Evolutionary conservation across 2,888 invertebrate species (phyloP).

Genomic region (Herminia tarsipennalis): DNA sequence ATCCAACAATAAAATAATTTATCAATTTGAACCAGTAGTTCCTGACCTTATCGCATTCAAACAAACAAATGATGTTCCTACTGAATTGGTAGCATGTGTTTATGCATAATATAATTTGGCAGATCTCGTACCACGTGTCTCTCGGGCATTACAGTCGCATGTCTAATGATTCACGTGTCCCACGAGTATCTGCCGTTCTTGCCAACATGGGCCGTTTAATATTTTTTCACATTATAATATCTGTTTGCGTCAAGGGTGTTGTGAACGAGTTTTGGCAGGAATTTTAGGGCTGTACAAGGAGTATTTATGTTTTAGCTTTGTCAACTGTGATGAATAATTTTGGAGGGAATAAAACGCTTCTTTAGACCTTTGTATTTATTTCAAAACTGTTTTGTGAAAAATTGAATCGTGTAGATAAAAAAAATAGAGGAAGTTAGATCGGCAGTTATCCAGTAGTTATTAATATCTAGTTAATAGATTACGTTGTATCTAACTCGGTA

Average conservation of each 20-base stretch:
- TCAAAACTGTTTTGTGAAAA: too few relatives aligned
- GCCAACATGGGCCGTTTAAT: constrained; percentile 10
- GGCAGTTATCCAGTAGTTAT: too few relatives aligned
- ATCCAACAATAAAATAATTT: too few relatives aligned
- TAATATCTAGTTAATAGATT: too few relatives aligned
- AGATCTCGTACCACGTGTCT: neutral
- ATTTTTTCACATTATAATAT: constrained; percentile 4
- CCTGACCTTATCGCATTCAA: too few relatives aligned
- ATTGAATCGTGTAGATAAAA: too few relatives aligned
- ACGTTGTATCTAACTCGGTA: too few relatives aligned
- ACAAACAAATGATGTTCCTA: neutral
- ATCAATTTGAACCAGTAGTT: too few relatives aligned
- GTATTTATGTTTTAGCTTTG: neutral
- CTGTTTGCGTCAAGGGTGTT: neutral
- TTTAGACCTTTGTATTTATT: too few relatives aligned
- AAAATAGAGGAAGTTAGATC: too few relatives aligned
- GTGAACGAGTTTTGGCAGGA: neutral
- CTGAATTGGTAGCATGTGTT: constrained; percentile 9
- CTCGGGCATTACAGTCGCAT: constrained; percentile 1
- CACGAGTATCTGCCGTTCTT: constrained; percentile 17
- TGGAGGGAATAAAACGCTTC: too few relatives aligned
- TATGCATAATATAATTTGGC: constrained; percentile 17
- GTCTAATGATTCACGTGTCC: constrained; percentile 31
- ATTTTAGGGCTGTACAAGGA: neutral
- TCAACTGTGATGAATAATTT: too few relatives aligned